Percentiles rank a stretch among this genome's conserved stretches.
Conservation (phyloP, 2,888 invertebrate genomes). For the Dynastes hyllus region DNA sequence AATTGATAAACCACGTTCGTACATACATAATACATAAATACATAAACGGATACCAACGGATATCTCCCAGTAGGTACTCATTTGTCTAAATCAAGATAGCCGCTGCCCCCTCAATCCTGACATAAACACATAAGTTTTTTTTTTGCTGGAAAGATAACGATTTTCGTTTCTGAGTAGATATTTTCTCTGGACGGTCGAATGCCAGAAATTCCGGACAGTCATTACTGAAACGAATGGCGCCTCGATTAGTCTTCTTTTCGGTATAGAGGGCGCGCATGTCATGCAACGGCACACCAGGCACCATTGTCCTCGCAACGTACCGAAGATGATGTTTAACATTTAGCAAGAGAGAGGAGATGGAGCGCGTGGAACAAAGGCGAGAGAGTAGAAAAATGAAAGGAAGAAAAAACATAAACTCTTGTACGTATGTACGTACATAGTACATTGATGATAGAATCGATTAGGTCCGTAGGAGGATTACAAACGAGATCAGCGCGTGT, state of each 20-base stretch:
- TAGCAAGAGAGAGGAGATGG: constrained; percentile 3
- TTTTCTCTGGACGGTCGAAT: constrained; percentile 11
- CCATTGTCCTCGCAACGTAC: constrained; percentile 30
- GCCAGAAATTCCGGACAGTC: constrained; percentile 44
- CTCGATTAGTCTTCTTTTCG: constrained; percentile 43
- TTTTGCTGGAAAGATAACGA: constrained; percentile 23
- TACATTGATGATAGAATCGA: constrained; percentile 27
- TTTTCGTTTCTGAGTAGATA: constrained; percentile 27
- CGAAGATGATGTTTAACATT: constrained; percentile 35
- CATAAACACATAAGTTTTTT: constrained; percentile 23
- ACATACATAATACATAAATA: not conserved
- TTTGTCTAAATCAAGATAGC: constrained; percentile 22
- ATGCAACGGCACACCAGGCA: constrained; percentile 6
- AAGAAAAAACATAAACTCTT: not conserved
- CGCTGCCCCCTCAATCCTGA: constrained; percentile 8
- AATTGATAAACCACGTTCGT: constrained; percentile 33
- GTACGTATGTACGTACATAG: constrained; percentile 11
- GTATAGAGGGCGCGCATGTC: constrained; percentile 31
- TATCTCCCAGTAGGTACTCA: not conserved
- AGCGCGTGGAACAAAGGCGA: constrained; percentile 24
- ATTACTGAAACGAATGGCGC: constrained; percentile 46
- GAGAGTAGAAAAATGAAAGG: not conserved
- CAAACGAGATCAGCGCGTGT: constrained; percentile 30
- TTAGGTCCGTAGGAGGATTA: constrained; percentile 39
- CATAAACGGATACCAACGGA: not conserved